Evolutionary conservation across 1,140 invertebrate genomes (phyloP).

Genomic region (Listronotus bonariensis): DNA sequence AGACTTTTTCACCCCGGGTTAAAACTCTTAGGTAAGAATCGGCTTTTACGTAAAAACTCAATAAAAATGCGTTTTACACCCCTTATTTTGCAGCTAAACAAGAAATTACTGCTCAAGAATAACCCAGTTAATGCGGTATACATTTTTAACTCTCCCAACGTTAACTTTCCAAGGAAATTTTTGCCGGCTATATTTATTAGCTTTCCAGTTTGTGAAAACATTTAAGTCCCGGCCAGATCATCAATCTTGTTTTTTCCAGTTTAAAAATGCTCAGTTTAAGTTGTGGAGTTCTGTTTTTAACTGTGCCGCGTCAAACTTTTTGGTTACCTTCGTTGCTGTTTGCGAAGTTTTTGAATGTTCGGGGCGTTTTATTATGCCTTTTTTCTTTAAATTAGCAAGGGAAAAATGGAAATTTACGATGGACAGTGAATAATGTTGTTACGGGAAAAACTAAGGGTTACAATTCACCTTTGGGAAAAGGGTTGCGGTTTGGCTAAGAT

Average conservation of each 20-base stretch:
- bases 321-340: not conserved
- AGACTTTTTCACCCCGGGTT: no score
- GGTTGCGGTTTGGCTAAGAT: no score
- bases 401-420: no score
- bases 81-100: no score
- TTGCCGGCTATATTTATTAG: not conserved
- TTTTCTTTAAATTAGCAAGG: not conserved
- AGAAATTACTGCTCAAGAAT: no score
- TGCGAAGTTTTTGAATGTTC: not conserved
- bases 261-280: not conserved
- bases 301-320: not conserved
- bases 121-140: no score
- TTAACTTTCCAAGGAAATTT: not conserved
- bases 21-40: no score
- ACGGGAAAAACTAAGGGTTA: not conserved
- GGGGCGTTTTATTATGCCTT: not conserved
- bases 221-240: not conserved
- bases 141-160: not conserved
- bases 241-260: conserved; percentile 12
- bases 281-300: not conserved
- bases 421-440: not conserved
- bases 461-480: no score
- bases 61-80: no score
- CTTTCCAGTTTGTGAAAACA: not conserved
- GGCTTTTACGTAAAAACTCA: no score